Evolutionary conservation across 2,888 invertebrate genomes (phyloP).

Genomic region (Conomelus anceps): DNA sequence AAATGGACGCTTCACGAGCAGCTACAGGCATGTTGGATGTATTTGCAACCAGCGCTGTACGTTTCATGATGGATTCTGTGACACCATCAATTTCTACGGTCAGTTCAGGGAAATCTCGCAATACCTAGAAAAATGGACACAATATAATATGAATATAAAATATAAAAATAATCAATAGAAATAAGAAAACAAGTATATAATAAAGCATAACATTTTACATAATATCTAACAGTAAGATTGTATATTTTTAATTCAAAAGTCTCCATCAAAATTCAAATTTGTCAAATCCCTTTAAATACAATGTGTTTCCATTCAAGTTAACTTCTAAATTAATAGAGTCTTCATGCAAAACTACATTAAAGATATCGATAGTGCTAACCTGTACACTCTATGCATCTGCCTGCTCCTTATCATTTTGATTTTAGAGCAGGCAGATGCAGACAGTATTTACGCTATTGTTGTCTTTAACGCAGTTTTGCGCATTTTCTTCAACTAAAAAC

Average conservation of each 20-base stretch:
- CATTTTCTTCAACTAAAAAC: too few relatives aligned
- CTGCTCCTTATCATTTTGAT: too few relatives aligned
- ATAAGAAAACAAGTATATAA: neutral
- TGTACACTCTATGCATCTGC: too few relatives aligned
- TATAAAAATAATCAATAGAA: neutral
- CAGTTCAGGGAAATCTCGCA: constrained; percentile 97
- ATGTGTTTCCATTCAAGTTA: too few relatives aligned
- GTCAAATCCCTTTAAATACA: too few relatives aligned
- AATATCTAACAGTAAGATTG: neutral
- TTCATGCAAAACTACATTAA: too few relatives aligned
- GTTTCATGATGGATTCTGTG: constrained; percentile 99
- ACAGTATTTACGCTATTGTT: too few relatives aligned
- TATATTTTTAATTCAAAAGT: neutral
- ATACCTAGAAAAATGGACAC: constrained; percentile 48
- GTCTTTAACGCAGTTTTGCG: too few relatives aligned
- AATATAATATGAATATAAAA: neutral
- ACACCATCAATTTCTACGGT: constrained; percentile 94
- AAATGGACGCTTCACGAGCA: constrained; percentile 99
- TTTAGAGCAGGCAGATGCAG: too few relatives aligned
- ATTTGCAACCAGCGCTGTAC: constrained; percentile 97
- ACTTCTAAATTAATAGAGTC: too few relatives aligned
- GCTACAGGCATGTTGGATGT: constrained; percentile 99
- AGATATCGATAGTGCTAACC: too few relatives aligned
- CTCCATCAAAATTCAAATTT: too few relatives aligned
- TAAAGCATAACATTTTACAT: neutral